Evolutionary conservation across 2,113 vertebrate species (phyloP), one percentile per base, ranked within the genome.

Genomic region (Larimichthys polyactis): DNA sequence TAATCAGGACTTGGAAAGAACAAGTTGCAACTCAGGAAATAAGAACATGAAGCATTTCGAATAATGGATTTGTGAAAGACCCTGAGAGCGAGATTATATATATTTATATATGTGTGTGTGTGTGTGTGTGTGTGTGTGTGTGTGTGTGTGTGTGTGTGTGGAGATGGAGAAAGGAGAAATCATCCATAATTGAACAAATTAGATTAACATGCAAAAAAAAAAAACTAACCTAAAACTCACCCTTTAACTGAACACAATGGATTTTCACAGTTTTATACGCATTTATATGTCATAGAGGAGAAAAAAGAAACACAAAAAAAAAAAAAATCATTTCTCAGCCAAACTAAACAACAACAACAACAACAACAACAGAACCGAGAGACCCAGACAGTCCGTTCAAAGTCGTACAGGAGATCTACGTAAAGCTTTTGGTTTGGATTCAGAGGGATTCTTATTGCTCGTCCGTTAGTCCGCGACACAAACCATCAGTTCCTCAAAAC

Each of bases 231-330:
- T 97, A 97, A 81, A 96, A 97, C 95, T 97, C 97, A 98, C 97
- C 96, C 96, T 96, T 95, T 89, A 97, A 96, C 95, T 96, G 94
- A 96, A 97, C 95, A 97, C 94, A 94, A 96, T 95, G 94, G 90
- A 96, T 95, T 89, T 98, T 99, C 97, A 99, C 97, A 99, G 97
- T 98, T 98, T 98, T 96, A 95, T 93, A 93, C 67, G 63, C 64
- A 96, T 96, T 96, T 81, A 90, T 86, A 89, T 70, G 74, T 90
- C 86, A 84, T 27, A 81, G 22, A 91, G 68, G 29, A 81, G 86
- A 87, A 78, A 11, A 46, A 46, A 59, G 73, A 59, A 65, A 70
- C n/a, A 79, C 32, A 24, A 81, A 72, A 87, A 92, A 89, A 92
- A 89, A 94, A 92, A 89, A 94, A 92, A 90, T 90, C 87, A 84